phyloP scores from a whole-genome alignment of 1,140 invertebrate genomes.

The Meloidogyne chitwoodi region DNA sequence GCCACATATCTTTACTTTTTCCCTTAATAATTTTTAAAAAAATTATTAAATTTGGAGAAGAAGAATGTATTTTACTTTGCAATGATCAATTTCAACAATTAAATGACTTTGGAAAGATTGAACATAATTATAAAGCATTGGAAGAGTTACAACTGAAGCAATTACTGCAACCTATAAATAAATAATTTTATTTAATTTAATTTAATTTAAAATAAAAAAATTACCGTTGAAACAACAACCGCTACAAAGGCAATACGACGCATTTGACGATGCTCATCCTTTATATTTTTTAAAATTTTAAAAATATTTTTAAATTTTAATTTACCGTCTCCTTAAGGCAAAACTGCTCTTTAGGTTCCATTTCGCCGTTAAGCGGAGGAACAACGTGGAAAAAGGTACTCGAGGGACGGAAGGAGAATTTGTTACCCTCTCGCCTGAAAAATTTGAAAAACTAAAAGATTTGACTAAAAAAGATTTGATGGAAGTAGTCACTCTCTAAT shows the following conservation, averaged over 20 bases:
- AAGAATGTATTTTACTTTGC: conserved; percentile 56
- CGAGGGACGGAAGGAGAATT: not conserved
- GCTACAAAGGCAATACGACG: conserved; percentile 60
- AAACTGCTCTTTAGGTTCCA: conserved; percentile 18
- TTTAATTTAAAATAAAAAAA: not conserved
- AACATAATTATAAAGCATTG: conserved; percentile 60
- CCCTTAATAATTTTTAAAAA: conserved; percentile 28
- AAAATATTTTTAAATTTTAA: not conserved
- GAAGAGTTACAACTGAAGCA: conserved; percentile 58
- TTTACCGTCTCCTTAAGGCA: conserved; percentile 14
- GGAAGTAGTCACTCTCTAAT: not conserved
- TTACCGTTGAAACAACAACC: conserved; percentile 57
- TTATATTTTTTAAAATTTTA: not conserved
- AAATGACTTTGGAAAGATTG: conserved; percentile 60
- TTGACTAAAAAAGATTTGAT: not conserved
- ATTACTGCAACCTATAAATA: conserved; percentile 47
- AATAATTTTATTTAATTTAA: not conserved
- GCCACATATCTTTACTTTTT: conserved; percentile 59
- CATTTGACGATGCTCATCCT: conserved; percentile 48
- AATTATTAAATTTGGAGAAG: too few species aligned
- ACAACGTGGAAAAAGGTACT: conserved; percentile 8
- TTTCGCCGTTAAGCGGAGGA: conserved; percentile 60
- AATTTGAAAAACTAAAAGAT: not conserved
- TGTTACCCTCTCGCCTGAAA: conserved; percentile 2
- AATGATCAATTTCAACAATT: conserved; percentile 60